phyloP scores from a whole-genome alignment of 2,888 invertebrate species.

The Synanthedon vespiformis region DNA sequence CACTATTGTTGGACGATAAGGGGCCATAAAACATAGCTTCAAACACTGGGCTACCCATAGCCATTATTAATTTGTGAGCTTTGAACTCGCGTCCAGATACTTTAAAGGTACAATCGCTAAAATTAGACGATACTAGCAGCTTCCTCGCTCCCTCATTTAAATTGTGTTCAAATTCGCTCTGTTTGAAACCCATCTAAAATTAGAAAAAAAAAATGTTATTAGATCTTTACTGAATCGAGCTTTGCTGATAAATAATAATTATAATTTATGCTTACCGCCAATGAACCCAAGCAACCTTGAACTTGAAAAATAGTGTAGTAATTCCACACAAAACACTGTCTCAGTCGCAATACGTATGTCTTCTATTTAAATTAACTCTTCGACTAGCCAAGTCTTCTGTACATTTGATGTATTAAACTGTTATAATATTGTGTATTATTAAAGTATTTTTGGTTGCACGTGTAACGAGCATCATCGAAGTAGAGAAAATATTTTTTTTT shows the following conservation, averaged over 20 bases:
- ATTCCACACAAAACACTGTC: neutral
- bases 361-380: too few relatives aligned
- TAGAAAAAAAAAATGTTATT: constrained; percentile 8
- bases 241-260: neutral
- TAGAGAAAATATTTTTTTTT: too few relatives aligned
- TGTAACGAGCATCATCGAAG: too few relatives aligned
- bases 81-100: constrained; percentile 61
- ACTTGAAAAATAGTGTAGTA: constrained; percentile 5
- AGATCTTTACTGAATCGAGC: neutral
- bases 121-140: constrained; percentile 57
- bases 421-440: too few relatives aligned
- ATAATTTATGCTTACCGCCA: neutral
- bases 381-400: too few relatives aligned
- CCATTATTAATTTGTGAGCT: constrained; percentile 73
- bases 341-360: too few relatives aligned
- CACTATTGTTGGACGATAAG: constrained; percentile 49
- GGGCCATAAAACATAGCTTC: constrained; percentile 77
- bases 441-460: too few relatives aligned
- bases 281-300: constrained; percentile 8
- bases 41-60: constrained; percentile 77
- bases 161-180: constrained; percentile 30
- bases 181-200: constrained; percentile 53
- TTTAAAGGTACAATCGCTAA: constrained; percentile 72
- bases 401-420: too few relatives aligned
- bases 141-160: constrained; percentile 60